Conservation (phyloP, 1,140 invertebrate species). For the Odontomachus brunneus region DNA sequence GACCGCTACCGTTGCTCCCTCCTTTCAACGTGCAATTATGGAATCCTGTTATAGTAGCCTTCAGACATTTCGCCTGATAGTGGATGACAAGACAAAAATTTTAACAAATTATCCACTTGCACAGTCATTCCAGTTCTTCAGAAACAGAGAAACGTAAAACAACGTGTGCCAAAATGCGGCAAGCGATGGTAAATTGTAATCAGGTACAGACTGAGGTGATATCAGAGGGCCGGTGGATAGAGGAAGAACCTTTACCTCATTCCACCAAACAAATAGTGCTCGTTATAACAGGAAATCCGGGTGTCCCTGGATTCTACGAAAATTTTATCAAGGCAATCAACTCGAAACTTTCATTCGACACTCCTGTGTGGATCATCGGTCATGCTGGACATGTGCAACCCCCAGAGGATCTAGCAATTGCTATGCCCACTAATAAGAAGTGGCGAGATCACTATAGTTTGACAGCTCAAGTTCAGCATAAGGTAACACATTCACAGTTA, state of each 20-base stretch:
- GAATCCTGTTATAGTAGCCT: not conserved
- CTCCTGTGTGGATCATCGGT: conserved; percentile 91
- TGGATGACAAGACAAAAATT: not conserved
- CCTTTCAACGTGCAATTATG: no score
- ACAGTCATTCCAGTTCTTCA: no score
- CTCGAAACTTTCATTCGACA: conserved; percentile 84
- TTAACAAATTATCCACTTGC: not conserved
- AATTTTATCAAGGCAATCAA: conserved; percentile 89
- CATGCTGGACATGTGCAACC: conserved; percentile 90
- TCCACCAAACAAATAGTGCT: conserved; percentile 86
- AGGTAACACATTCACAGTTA: conserved; percentile 82
- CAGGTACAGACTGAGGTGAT: conserved; percentile 89
- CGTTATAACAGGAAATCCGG: conserved; percentile 90
- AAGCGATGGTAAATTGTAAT: conserved; percentile 87
- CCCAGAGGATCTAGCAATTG: conserved; percentile 79
- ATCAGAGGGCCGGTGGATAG: conserved; percentile 89
- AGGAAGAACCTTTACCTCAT: conserved; percentile 85
- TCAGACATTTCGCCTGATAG: not conserved
- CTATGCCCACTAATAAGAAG: conserved; percentile 84
- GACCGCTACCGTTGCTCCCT: no score
- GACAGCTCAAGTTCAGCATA: conserved; percentile 92
- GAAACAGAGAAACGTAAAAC: no score
- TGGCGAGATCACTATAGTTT: conserved; percentile 88
- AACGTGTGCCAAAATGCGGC: conserved; percentile 81
- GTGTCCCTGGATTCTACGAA: conserved; percentile 90